Conservation (phyloP, 2,888 invertebrate genomes). For the Plagodis dolabraria region DNA sequence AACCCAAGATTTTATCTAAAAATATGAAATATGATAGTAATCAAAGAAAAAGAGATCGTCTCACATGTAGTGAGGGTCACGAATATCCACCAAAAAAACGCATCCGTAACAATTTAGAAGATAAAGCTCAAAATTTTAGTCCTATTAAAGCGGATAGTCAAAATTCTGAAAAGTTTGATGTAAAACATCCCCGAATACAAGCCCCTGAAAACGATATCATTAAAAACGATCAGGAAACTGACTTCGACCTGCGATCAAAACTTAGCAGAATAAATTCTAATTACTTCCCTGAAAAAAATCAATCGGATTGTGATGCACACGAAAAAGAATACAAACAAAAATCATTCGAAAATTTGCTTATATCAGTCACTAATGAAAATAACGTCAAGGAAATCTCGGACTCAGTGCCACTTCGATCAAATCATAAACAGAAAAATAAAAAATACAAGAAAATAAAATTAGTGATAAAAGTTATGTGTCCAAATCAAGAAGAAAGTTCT, state of each 20-base stretch:
- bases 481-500: constrained; percentile 30
- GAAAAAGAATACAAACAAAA: constrained; percentile 5
- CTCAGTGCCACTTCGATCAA: constrained; percentile 18
- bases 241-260: constrained; percentile 44
- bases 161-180: constrained; percentile 18
- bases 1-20: not conserved
- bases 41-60: constrained; percentile 7
- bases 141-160: constrained; percentile 35
- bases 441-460: constrained; percentile 53
- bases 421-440: constrained; percentile 35
- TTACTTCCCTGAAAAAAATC: constrained; percentile 20
- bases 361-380: constrained; percentile 34
- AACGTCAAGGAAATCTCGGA: constrained; percentile 14
- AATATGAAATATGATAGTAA: not conserved
- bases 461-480: constrained; percentile 54
- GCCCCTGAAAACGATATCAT: constrained; percentile 9
- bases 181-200: constrained; percentile 18
- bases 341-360: constrained; percentile 43
- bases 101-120: constrained; percentile 13
- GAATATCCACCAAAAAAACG: constrained; percentile 15
- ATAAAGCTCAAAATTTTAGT: constrained; percentile 3
- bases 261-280: constrained; percentile 36
- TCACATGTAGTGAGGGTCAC: not conserved
- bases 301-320: constrained; percentile 4
- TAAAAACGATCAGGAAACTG: not conserved